Percentiles rank a stretch among this genome's conserved stretches.
These are phyloP conservation scores for Stegodyphus mimosarum DNA, from an alignment of 1,140 invertebrate genomes.

Conservation along the genomic window DNA sequence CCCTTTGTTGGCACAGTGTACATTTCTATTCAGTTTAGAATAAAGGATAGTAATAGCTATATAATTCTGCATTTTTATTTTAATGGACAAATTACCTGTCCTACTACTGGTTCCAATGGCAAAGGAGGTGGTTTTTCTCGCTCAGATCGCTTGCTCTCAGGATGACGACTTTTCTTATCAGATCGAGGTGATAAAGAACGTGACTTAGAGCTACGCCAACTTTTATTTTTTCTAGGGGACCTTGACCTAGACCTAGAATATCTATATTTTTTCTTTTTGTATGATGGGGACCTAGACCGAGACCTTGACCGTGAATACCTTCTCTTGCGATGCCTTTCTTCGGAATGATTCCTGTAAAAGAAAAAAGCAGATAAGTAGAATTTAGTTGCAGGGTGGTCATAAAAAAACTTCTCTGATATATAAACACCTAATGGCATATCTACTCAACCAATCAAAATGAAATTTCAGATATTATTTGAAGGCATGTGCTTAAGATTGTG, in stretches of 20 bases:
- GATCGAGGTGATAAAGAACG: conserved; percentile 41
- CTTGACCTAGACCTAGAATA: conserved; percentile 12
- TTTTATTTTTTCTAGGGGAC: conserved; percentile 40
- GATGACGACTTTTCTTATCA: conserved; percentile 19
- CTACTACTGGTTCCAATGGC: conserved; percentile 63
- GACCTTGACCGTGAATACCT: conserved; percentile 14
- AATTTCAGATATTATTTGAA: too few species aligned
- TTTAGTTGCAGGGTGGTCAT: too few species aligned
- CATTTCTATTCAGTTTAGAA: too few species aligned
- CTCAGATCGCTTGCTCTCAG: conserved; percentile 13
- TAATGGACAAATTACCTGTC: conserved; percentile 62
- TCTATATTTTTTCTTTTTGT: conserved; percentile 1
- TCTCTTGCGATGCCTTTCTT: conserved; percentile 8
- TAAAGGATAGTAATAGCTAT: too few species aligned
- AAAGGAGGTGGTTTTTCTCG: conserved; percentile 38
- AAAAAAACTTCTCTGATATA: too few species aligned
- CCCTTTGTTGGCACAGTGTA: too few species aligned
- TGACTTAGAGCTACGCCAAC: conserved; percentile 62
- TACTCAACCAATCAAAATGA: too few species aligned
- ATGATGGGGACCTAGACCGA: conserved; percentile 14
- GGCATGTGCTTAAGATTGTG: too few species aligned
- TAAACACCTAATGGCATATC: too few species aligned
- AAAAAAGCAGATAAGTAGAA: too few species aligned
- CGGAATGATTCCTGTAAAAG: background rate
- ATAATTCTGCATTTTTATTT: background rate